Conservation (phyloP, 1,140 invertebrate species). For the Saccostrea echinata region DNA sequence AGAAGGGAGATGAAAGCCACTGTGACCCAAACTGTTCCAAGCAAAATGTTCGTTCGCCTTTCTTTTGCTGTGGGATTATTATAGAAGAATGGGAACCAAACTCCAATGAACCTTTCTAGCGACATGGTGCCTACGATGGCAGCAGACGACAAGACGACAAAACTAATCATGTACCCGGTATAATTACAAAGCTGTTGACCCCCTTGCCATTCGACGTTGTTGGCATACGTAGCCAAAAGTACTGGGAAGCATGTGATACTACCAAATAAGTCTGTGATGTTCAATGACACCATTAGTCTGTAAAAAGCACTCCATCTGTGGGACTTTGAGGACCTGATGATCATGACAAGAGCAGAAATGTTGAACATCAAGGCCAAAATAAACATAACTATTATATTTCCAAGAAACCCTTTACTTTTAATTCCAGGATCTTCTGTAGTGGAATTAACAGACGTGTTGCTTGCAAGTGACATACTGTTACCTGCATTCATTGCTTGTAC, state of each 20-base stretch:
- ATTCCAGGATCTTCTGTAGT: background rate
- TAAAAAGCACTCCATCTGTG: slow-evolving; percentile 57
- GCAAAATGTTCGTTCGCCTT: slow-evolving; percentile 23
- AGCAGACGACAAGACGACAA: slow-evolving; percentile 49
- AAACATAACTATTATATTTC: slow-evolving; percentile 41
- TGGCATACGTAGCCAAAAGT: slow-evolving; percentile 44
- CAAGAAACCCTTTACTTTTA: slow-evolving; percentile 32
- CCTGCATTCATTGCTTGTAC: no score
- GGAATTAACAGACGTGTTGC: background rate
- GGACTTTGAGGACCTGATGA: slow-evolving; percentile 38
- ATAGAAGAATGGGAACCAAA: slow-evolving; percentile 54
- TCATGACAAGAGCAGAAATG: slow-evolving; percentile 45
- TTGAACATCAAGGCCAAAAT: slow-evolving; percentile 39
- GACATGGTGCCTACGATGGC: slow-evolving; percentile 48
- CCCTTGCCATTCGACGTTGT: slow-evolving; percentile 51
- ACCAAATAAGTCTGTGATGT: slow-evolving; percentile 48
- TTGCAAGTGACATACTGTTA: background rate
- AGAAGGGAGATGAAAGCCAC: slow-evolving; percentile 12
- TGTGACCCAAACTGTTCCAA: slow-evolving; percentile 36
- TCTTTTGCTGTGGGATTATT: slow-evolving; percentile 39
- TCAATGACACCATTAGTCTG: slow-evolving; percentile 40
- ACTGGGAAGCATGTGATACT: slow-evolving; percentile 43
- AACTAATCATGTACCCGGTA: slow-evolving; percentile 47
- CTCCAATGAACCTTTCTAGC: slow-evolving; percentile 53
- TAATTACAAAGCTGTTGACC: slow-evolving; percentile 51